A percentile compares a stretch with the other conserved stretches of the same genome.
Evolutionary conservation across 1,140 invertebrate species (phyloP).

Genomic region (Lasaia peninsularis): DNA sequence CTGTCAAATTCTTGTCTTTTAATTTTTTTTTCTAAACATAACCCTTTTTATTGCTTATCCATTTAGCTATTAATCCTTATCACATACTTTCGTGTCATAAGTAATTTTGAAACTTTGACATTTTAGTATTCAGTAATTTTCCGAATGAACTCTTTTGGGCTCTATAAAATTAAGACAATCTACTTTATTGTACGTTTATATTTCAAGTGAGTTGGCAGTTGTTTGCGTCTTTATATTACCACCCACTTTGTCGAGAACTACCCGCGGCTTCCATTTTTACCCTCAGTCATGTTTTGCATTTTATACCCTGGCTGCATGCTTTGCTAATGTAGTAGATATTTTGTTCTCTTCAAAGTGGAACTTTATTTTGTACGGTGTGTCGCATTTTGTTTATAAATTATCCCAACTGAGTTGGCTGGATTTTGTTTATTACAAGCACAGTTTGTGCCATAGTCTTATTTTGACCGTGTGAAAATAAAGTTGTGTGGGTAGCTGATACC

Average conservation of each 20-base stretch:
- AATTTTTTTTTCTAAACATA: too few relatives aligned
- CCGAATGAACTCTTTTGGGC: too few relatives aligned
- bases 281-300: constrained; percentile 18
- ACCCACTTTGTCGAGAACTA: constrained; percentile 1
- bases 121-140: too few relatives aligned
- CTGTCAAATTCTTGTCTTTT: too few relatives aligned
- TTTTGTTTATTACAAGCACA: constrained; percentile 42
- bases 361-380: constrained; percentile 39
- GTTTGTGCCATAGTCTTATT: constrained; percentile 35
- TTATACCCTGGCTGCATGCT: constrained; percentile 14
- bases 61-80: too few relatives aligned
- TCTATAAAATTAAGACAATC: too few relatives aligned
- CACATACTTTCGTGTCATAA: too few relatives aligned
- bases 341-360: constrained; percentile 35
- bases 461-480: constrained; percentile 21
- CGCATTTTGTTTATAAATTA: constrained; percentile 50
- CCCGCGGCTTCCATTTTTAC: constrained; percentile 19
- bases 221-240: background rate
- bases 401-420: constrained; percentile 65
- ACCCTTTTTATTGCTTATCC: too few relatives aligned
- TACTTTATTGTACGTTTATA: too few relatives aligned
- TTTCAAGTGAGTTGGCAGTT: too few relatives aligned
- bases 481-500: constrained; percentile 24
- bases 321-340: constrained; percentile 10
- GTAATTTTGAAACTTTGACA: too few relatives aligned